Conservation (phyloP, 2,888 invertebrate genomes). For the Agrochola macilenta region DNA sequence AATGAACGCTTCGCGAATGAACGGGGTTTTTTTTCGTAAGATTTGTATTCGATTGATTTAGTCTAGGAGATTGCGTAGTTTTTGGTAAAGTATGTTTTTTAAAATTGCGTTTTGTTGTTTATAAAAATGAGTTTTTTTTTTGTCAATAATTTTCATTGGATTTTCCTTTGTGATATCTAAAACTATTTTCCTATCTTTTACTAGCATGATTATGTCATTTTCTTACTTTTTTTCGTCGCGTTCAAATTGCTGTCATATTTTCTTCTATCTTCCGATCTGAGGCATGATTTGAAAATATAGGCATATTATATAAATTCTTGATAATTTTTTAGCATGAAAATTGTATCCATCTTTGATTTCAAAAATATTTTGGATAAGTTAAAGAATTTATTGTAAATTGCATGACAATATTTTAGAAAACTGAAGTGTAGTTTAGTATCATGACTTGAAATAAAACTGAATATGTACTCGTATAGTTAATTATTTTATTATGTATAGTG, state of each 20-base stretch:
- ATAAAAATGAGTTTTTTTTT: background rate
- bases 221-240: background rate
- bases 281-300: slow-evolving; percentile 17
- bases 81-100: slow-evolving; percentile 24
- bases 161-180: background rate
- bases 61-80: slow-evolving; percentile 29
- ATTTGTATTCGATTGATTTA: slow-evolving; percentile 17
- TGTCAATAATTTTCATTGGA: slow-evolving; percentile 17
- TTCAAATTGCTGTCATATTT: background rate
- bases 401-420: slow-evolving; percentile 15
- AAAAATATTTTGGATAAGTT: background rate
- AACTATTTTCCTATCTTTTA: background rate
- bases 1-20: slow-evolving; percentile 55
- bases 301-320: background rate
- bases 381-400: background rate
- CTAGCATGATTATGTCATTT: slow-evolving; percentile 12
- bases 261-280: background rate
- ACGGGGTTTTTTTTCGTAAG: slow-evolving; percentile 7
- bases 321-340: slow-evolving; percentile 19
- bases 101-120: background rate
- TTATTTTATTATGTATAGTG: background rate
- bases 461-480: background rate
- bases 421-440: background rate
- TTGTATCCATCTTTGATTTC: background rate
- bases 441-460: background rate